phyloP scores from a whole-genome alignment of 2,797 vertebrate species.

The Enoplosus armatus region DNA sequence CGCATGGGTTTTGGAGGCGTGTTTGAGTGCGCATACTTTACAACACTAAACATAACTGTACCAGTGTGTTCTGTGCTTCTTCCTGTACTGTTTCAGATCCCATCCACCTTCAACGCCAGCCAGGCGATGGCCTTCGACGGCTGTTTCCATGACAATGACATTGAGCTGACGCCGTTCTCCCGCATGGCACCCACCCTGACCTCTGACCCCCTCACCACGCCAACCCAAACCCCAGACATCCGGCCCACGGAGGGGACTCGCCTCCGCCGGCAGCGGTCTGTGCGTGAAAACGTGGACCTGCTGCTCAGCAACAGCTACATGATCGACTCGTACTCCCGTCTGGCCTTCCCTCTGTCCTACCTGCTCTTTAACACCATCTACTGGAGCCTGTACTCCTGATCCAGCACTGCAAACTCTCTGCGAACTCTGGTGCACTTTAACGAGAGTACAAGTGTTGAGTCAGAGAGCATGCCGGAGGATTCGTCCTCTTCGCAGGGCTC shows the following conservation, averaged over 20 bases:
- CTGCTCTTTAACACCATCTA: slow-evolving; percentile 94
- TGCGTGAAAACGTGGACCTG: slow-evolving; percentile 86
- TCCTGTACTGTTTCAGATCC: slow-evolving; percentile 77
- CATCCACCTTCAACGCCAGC: slow-evolving; percentile 88
- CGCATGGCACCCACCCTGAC: slow-evolving; percentile 54
- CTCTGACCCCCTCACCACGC: slow-evolving; percentile 55
- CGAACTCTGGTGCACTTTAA: not conserved
- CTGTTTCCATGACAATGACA: slow-evolving; percentile 89
- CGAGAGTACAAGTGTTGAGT: not conserved
- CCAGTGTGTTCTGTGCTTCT: not conserved
- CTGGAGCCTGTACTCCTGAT: slow-evolving; percentile 92
- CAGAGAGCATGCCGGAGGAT: slow-evolving; percentile 13
- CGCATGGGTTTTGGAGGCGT: not conserved
- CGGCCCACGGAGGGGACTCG: slow-evolving; percentile 76
- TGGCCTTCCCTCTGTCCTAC: slow-evolving; percentile 92
- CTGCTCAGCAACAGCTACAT: slow-evolving; percentile 92
- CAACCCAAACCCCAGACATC: slow-evolving; percentile 46
- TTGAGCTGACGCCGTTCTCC: slow-evolving; percentile 85
- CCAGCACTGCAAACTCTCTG: slow-evolving; percentile 32
- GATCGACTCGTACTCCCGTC: slow-evolving; percentile 93
- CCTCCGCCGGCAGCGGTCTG: slow-evolving; percentile 85
- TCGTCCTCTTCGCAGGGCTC: not conserved
- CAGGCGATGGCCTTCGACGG: slow-evolving; percentile 94
- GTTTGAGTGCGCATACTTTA: not conserved
- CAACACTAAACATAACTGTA: not conserved